Evolutionary conservation across 2,888 invertebrate genomes (phyloP), one percentile per base, ranked within the genome.

Genomic region (Steinernema hermaphroditum): DNA sequence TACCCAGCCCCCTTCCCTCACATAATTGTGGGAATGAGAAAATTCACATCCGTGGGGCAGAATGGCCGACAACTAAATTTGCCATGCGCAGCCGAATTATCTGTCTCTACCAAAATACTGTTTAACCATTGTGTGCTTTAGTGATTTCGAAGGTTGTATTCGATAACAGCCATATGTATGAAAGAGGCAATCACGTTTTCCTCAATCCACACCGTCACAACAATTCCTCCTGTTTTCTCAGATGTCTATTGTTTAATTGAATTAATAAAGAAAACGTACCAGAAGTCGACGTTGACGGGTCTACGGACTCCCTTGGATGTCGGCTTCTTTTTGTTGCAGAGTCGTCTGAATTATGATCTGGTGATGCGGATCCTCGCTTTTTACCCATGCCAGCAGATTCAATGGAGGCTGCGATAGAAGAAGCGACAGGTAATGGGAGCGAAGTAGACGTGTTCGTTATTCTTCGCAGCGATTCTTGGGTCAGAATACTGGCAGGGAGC

Each of bases 1-100:
- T 34, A 62, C 62, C 62, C 62, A 34, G 29, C 62, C 32, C 24
- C 62, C 29, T 62, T 32, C 62, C 32, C 62, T 62, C 27, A 62
- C 29, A 29, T 62, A 62, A 62, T 62, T 62, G 62, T 62, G 62
- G 62, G 62, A 62, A 62, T 62, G 62, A 62, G 62, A 62, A 62
- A 62, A 62, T 62, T 62, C 62, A 32, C 32, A 62, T 62, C 24
- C 62, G 19, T 6, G 32, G 29, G 62, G 62, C 62, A 34, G 32
- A 62, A 62, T 37, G 6, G 37, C 12, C 29, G 19, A 22, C 2
- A 19, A 50, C 50, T 24, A 24, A 24, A 50, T 50, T 22, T 24
- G 24, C 2, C 50, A 24, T 50, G n/a, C 22, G 50, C 12, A 50
- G 50, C 24, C 50, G 2, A 22, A 22, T 50, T 50, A 12, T 19